phyloP scores from a whole-genome alignment of 2,888 invertebrate genomes.

The Hydrotaea cyrtoneurina region DNA sequence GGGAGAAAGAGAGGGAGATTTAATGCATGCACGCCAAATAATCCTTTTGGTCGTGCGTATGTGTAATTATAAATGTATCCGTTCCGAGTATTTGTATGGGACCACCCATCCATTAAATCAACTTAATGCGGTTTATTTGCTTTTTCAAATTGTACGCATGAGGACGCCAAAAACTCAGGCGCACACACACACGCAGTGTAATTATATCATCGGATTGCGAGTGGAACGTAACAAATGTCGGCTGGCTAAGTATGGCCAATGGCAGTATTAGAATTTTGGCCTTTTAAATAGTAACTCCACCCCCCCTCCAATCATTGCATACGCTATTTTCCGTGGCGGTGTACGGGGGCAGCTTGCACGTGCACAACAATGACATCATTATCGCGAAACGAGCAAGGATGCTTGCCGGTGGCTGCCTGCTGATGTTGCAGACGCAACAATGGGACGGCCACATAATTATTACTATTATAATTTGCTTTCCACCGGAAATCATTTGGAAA shows the following conservation, averaged over 20 bases:
- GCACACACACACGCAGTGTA: neutral
- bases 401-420: neutral
- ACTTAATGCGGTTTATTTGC: constrained; percentile 56
- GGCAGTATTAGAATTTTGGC: neutral
- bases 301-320: too few species aligned
- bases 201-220: neutral
- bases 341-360: too few species aligned
- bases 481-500: constrained; percentile 52
- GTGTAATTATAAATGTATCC: neutral
- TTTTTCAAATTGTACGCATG: constrained; percentile 49
- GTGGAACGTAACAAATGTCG: neutral
- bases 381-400: neutral
- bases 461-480: constrained; percentile 37
- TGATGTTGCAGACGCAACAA: constrained; percentile 22
- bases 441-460: constrained; percentile 2
- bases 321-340: too few species aligned
- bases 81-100: neutral
- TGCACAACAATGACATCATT: neutral
- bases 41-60: too few species aligned
- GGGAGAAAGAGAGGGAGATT: too few species aligned
- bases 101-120: neutral
- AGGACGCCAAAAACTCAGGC: constrained; percentile 29
- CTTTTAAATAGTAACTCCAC: neutral
- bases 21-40: too few species aligned
- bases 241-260: neutral